Evolutionary conservation across 1,140 invertebrate genomes (phyloP), one percentile per base, ranked within the genome.

Genomic region (Uloborus diversus): DNA sequence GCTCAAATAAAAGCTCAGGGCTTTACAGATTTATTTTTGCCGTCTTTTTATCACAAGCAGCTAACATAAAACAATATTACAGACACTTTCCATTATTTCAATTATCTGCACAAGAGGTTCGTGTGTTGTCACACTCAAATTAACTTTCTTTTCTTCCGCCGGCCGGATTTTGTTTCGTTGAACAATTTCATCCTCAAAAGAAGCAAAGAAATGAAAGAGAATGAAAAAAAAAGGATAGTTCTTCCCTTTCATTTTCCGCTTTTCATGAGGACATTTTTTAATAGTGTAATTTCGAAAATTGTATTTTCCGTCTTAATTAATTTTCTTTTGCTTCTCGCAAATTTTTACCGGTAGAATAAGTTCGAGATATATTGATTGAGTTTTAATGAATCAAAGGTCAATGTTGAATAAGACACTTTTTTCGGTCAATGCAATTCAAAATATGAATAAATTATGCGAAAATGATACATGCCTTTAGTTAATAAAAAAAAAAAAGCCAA

Each of bases 121-220:
- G 42, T 33, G 56, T 73, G 69, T 61, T 59, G 69, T 56, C 69
- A 73, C 69, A 47, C 53, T 59, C 56, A 73, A 73, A 73, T 73
- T 73, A 73, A 73, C 69, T 73, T 11, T 25, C 23, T 27, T 53
- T 59, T 61, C 47, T 73, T 73, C 23, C 47, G 56, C 53, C 11
- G 28, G 27, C 27, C 47, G 27, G 37, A 56, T 68, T 73, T 73
- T 28, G 30, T 73, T 59, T 56, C 49, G 35, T 47, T 59, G 69
- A 73, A 73, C 56, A 56, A 73, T 59, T 61, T 73, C 53, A 33
- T 7, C 53, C 49, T 68, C 35, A 49, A 68, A 20, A 32, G 32
- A 20, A 30, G 27, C 25, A 32, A 14, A 32, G 13, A 69, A 69
- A 49, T n/a, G 23, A 53, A 53, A n/a, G 17, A n/a, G 17, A 7